A percentile compares a stretch with the other conserved stretches of the same genome.
Evolutionary conservation across 2,797 vertebrate genomes (phyloP).

Genomic region (Salarias fasciatus): DNA sequence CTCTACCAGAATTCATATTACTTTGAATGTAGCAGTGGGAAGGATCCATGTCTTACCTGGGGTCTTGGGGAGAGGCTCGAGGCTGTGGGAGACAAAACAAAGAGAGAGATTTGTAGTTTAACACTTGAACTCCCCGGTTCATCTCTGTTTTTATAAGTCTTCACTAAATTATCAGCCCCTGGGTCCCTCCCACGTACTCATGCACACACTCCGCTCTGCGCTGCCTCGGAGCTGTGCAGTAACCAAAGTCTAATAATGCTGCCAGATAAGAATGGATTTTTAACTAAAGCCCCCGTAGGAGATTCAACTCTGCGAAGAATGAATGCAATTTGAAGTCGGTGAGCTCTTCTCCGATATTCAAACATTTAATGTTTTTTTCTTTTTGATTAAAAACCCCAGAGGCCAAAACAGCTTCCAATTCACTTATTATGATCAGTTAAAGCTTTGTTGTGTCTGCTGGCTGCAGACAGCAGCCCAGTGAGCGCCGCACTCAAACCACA

Average conservation of each 20-base stretch:
- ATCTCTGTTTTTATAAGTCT: constrained; percentile 41
- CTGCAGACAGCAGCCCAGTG: too few species aligned
- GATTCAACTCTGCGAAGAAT: constrained; percentile 43
- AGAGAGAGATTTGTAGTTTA: constrained; percentile 48
- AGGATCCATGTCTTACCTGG: constrained; percentile 72
- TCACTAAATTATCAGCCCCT: constrained; percentile 50
- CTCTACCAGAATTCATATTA: too few species aligned
- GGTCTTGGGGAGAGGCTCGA: constrained; percentile 79
- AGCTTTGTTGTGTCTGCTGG: too few species aligned
- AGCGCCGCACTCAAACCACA: too few species aligned
- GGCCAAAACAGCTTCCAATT: constrained; percentile 33
- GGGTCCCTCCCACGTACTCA: constrained; percentile 40
- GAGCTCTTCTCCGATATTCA: constrained; percentile 22
- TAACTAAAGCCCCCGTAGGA: constrained; percentile 62
- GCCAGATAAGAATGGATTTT: constrained; percentile 77
- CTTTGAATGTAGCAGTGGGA: too few species aligned
- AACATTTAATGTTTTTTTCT: constrained; percentile 37
- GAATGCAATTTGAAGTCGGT: constrained; percentile 50
- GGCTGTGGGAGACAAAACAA: constrained; percentile 69
- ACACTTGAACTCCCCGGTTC: constrained; percentile 40
- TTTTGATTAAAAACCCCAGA: constrained; percentile 50
- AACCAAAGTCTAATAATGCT: constrained; percentile 60
- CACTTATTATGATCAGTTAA: constrained; percentile 32
- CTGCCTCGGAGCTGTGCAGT: constrained; percentile 44
- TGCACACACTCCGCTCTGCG: constrained; percentile 22